Conservation (phyloP, 1,140 invertebrate genomes). For the Pentalonia nigronervosa region DNA sequence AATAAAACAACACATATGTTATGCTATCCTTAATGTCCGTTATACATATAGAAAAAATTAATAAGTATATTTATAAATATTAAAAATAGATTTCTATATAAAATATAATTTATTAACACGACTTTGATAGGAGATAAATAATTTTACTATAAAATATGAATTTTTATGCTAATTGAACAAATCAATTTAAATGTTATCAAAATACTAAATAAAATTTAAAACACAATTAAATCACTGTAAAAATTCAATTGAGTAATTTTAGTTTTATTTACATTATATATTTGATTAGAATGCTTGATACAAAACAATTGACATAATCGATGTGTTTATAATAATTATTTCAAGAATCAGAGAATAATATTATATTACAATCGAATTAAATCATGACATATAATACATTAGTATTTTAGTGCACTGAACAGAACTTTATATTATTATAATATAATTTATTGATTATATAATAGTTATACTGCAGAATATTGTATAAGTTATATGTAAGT, state of each 20-base stretch:
- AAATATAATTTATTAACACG: background rate
- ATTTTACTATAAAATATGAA: too few relatives aligned
- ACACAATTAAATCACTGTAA: background rate
- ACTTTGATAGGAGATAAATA: too few relatives aligned
- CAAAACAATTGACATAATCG: background rate
- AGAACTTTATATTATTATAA: background rate
- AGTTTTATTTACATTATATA: background rate
- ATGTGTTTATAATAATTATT: background rate
- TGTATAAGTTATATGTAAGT: conserved; percentile 18
- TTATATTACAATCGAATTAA: background rate
- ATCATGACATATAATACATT: background rate
- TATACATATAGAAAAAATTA: background rate
- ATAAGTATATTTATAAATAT: background rate
- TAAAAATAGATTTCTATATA: background rate
- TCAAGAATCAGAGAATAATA: too few relatives aligned
- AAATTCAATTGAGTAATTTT: background rate
- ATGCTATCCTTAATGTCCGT: background rate
- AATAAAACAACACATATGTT: background rate
- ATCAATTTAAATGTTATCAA: background rate
- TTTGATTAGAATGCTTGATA: background rate
- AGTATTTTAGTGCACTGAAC: background rate
- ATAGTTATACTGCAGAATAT: background rate
- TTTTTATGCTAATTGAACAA: too few relatives aligned
- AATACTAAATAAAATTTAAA: background rate
- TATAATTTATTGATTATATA: conserved; percentile 4